phyloP scores from a whole-genome alignment of 2,113 vertebrate species.

The Pseudorasbora parva region DNA sequence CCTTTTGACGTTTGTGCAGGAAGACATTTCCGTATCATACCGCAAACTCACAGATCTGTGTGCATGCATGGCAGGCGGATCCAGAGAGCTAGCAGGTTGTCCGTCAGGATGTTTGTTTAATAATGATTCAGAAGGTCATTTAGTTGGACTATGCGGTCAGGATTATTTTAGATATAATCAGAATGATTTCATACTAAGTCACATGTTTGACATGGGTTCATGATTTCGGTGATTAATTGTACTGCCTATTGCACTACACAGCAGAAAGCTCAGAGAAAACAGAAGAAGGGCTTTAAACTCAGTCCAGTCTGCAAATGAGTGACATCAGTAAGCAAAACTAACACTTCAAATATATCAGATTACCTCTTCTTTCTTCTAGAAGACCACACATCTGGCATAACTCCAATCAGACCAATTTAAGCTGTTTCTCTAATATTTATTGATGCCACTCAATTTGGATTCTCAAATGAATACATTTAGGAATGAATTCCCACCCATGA shows the following conservation, averaged over 20 bases:
- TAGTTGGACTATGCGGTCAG: conserved; percentile 72
- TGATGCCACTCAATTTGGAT: neutral
- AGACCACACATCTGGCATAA: conserved; percentile 36
- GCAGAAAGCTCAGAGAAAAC: conserved; percentile 42
- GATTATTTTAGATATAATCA: conserved; percentile 64
- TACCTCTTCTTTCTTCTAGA: conserved; percentile 51
- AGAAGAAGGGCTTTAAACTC: conserved; percentile 59
- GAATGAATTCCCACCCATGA: neutral
- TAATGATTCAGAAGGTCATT: conserved; percentile 78
- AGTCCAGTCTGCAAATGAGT: conserved; percentile 61
- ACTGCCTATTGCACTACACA: conserved; percentile 58
- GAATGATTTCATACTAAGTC: conserved; percentile 69
- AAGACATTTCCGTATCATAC: neutral
- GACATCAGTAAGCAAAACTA: conserved; percentile 70
- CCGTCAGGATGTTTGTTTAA: conserved; percentile 68
- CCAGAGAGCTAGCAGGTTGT: conserved; percentile 51
- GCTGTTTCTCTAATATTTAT: neutral
- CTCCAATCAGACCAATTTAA: neutral
- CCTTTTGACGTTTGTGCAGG: neutral
- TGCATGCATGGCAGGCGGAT: neutral
- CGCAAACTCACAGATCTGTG: conserved; percentile 8
- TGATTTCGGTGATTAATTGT: conserved; percentile 62
- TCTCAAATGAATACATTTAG: neutral
- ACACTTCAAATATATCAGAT: conserved; percentile 76
- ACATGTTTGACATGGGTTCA: conserved; percentile 63